Conservation (phyloP, 2,797 vertebrate species). For the Coracias cyanogaster region DNA sequence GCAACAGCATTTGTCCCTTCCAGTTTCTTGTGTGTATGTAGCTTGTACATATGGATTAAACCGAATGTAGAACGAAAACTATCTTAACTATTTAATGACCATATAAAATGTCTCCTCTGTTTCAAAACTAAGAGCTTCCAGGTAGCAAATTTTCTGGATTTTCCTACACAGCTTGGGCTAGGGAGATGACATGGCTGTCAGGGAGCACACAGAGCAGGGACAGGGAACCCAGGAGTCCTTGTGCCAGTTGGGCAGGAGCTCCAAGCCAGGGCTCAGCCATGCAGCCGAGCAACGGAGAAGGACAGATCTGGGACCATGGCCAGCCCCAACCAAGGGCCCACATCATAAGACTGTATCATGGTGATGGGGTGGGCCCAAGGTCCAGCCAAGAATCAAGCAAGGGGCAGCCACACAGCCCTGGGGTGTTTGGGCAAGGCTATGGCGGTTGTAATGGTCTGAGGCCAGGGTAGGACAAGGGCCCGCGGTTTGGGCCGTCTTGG, state of each 20-base stretch:
- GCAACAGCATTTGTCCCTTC: slow-evolving; percentile 70
- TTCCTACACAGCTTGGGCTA: not conserved
- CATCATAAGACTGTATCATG: not conserved
- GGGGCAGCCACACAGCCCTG: fast-evolving
- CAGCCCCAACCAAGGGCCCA: too few species aligned
- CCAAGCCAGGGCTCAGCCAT: not conserved
- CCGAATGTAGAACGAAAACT: not conserved
- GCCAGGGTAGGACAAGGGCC: fast-evolving
- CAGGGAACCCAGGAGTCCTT: fast-evolving
- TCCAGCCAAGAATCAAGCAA: not conserved
- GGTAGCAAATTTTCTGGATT: not conserved
- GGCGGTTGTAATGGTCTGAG: fast-evolving
- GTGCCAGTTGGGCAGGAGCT: fast-evolving
- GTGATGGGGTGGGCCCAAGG: not conserved
- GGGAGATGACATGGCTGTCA: not conserved
- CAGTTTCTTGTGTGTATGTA: slow-evolving; percentile 40
- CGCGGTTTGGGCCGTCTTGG: fast-evolving
- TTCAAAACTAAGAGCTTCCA: not conserved
- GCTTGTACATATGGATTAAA: slow-evolving; percentile 65
- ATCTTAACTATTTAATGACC: slow-evolving; percentile 55
- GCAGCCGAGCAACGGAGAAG: fast-evolving
- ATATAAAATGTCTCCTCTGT: not conserved
- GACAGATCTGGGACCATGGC: not conserved
- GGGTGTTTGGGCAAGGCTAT: too few species aligned
- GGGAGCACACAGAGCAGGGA: not conserved